Conservation (phyloP, 1,140 invertebrate genomes). For the Copidosoma floridanum region DNA sequence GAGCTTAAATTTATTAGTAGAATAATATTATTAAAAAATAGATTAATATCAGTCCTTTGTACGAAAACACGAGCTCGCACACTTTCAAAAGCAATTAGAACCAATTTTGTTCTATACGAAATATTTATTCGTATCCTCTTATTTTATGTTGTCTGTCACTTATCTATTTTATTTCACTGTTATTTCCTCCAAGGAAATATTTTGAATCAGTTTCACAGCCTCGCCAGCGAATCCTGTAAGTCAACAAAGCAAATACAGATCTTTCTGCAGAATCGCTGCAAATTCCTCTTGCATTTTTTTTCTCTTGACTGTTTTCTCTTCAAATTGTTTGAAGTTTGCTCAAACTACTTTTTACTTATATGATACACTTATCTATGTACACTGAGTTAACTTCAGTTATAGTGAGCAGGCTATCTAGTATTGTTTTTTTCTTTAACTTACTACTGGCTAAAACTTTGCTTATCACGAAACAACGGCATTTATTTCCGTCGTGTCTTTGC, state of each 20-base stretch:
- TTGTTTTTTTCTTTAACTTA: constrained; percentile 11
- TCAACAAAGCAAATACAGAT: constrained; percentile 22
- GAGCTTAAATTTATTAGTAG: constrained; percentile 15
- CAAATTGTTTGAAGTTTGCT: constrained; percentile 4
- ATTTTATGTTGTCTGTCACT: constrained; percentile 4
- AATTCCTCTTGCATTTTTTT: constrained; percentile 6
- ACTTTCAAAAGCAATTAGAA: constrained; percentile 16
- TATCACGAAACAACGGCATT: constrained; percentile 47
- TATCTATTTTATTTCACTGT: constrained; percentile 21
- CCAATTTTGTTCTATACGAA: constrained; percentile 14
- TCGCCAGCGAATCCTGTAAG: constrained; percentile 29
- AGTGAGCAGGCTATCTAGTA: constrained; percentile 26
- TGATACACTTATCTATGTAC: constrained; percentile 44
- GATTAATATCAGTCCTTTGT: constrained; percentile 25
- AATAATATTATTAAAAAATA: constrained; percentile 24
- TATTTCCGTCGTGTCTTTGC: constrained; percentile 42
- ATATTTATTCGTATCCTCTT: constrained; percentile 4
- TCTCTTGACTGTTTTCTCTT: constrained; percentile 7
- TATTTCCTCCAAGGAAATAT: constrained; percentile 14
- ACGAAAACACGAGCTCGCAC: neutral
- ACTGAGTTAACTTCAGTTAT: constrained; percentile 30
- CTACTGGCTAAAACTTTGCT: constrained; percentile 33
- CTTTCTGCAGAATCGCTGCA: constrained; percentile 6
- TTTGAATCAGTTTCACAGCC: constrained; percentile 31
- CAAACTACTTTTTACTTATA: constrained; percentile 29